These are phyloP conservation scores for Pterophyllum scalare DNA, from an alignment of 2,113 vertebrate species.

Conservation along the genomic window DNA sequence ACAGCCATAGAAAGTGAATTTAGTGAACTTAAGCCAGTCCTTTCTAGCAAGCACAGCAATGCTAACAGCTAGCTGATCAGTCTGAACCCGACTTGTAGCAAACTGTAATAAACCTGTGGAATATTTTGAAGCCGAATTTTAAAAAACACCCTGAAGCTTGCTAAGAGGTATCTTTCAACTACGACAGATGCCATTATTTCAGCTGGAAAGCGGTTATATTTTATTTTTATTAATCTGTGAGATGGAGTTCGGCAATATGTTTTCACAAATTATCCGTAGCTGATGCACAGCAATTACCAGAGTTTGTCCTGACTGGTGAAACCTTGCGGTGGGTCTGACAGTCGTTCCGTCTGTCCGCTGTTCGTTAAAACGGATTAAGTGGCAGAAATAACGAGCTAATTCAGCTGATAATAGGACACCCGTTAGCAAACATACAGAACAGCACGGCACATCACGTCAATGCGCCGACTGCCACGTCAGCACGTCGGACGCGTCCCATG, in stretches of 20 bases:
- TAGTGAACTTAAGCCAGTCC: not conserved
- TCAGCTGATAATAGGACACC: rapidly evolving
- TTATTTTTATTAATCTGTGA: not conserved
- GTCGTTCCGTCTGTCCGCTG: not conserved
- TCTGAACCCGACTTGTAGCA: not conserved
- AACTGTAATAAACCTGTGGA: not conserved
- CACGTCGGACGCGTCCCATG: not conserved
- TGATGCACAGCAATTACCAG: not conserved
- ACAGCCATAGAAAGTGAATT: not conserved
- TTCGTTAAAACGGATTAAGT: rapidly evolving
- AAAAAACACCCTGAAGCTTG: rapidly evolving
- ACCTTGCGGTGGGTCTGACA: not conserved
- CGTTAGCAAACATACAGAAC: not conserved
- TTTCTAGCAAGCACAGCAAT: not conserved
- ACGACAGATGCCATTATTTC: rapidly evolving
- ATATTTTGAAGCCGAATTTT: not conserved
- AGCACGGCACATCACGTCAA: not conserved
- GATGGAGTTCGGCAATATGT: not conserved
- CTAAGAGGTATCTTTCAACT: rapidly evolving
- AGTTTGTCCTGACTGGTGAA: not conserved
- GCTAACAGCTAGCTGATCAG: not conserved
- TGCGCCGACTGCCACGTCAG: not conserved
- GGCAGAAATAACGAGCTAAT: rapidly evolving
- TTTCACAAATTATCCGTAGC: not conserved
- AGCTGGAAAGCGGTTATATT: rapidly evolving